Evolutionary conservation across 2,113 vertebrate species (phyloP).

Genomic region (Ursus arctos): DNA sequence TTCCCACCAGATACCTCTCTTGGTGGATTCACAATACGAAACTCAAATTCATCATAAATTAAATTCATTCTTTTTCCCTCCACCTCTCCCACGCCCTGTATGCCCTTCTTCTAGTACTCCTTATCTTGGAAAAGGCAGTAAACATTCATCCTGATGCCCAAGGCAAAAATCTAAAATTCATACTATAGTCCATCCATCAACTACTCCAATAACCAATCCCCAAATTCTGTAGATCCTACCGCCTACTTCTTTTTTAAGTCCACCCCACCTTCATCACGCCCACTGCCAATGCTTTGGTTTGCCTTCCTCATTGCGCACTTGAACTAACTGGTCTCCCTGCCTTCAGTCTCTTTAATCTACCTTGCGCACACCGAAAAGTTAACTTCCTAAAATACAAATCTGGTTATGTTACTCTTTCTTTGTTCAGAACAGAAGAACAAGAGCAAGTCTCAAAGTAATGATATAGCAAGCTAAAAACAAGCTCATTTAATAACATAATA

Average conservation of each 20-base stretch:
- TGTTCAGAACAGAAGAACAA: not conserved
- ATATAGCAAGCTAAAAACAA: not conserved
- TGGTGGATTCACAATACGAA: not conserved
- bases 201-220: not conserved
- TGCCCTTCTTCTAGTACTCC: not conserved
- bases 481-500: not conserved
- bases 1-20: not conserved
- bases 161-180: not conserved
- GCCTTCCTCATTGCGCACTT: not conserved
- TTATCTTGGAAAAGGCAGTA: not conserved
- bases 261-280: not conserved
- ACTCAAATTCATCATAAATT: constrained; percentile 16
- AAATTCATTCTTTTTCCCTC: not conserved
- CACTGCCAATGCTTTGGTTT: not conserved
- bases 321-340: not conserved
- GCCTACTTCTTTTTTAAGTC: not conserved
- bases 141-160: not conserved
- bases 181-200: not conserved
- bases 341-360: not conserved
- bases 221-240: not conserved
- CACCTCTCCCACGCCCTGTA: not conserved
- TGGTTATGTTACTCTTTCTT: not conserved
- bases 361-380: not conserved
- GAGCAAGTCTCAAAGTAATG: constrained; percentile 1
- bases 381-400: constrained; percentile 45